Percentiles rank a stretch among this genome's conserved stretches.
phyloP scores from a whole-genome alignment of 2,797 vertebrate genomes.

The Apogon talboti region DNA sequence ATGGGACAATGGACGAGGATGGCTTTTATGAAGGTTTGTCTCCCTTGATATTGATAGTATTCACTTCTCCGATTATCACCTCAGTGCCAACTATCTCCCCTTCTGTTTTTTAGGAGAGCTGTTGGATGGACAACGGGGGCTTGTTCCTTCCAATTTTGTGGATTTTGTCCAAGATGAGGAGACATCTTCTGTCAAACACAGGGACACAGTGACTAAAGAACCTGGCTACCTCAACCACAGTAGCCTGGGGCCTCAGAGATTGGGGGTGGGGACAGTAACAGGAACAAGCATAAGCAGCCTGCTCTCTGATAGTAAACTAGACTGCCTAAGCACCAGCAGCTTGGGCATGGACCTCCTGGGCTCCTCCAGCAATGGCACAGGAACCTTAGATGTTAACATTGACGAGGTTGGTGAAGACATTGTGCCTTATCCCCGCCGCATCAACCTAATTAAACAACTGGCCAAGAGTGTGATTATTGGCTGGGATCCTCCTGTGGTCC shows the following conservation, averaged over 20 bases:
- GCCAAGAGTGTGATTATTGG: slow-evolving; percentile 98
- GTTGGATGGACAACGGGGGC: slow-evolving; percentile 93
- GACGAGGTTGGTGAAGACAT: slow-evolving; percentile 97
- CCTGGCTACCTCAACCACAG: slow-evolving; percentile 90
- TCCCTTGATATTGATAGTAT: neutral
- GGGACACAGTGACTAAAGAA: slow-evolving; percentile 86
- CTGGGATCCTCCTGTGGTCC: slow-evolving; percentile 96
- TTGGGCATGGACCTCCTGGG: slow-evolving; percentile 81
- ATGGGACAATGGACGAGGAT: slow-evolving; percentile 98
- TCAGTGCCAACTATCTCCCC: slow-evolving; percentile 9
- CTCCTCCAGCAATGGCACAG: slow-evolving; percentile 87
- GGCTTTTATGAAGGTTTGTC: slow-evolving; percentile 96
- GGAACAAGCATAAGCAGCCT: slow-evolving; percentile 72
- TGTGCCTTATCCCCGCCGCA: slow-evolving; percentile 98
- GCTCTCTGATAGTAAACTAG: slow-evolving; percentile 79
- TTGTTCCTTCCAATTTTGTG: slow-evolving; percentile 98
- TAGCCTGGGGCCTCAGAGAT: slow-evolving; percentile 80
- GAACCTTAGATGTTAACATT: slow-evolving; percentile 89
- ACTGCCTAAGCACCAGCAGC: slow-evolving; percentile 75
- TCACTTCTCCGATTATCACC: neutral
- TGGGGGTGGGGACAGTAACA: slow-evolving; percentile 67
- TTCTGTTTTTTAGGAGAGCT: slow-evolving; percentile 88
- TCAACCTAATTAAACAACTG: slow-evolving; percentile 98
- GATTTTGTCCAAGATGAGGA: slow-evolving; percentile 94
- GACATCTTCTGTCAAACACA: slow-evolving; percentile 77